Percentiles rank a stretch among this genome's conserved stretches.
Conservation (phyloP, 2,797 vertebrate species). For the Moxostoma hubbsi region DNA sequence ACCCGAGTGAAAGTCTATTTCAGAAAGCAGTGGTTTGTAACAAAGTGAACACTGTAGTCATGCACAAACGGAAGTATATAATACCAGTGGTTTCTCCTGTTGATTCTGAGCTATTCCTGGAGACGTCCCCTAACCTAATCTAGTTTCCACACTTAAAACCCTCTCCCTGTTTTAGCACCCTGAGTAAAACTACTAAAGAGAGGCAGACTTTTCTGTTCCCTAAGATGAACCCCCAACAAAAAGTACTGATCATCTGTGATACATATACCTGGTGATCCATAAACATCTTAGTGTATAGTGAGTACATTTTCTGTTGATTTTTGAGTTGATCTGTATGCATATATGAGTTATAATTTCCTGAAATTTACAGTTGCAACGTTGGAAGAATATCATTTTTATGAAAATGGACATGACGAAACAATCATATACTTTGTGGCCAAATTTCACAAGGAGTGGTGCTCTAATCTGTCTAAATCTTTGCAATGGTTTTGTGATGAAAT, state of each 20-base stretch:
- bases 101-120: conserved; percentile 58
- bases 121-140: conserved; percentile 46
- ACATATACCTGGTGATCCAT: conserved; percentile 63
- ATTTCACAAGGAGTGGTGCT: conserved; percentile 42
- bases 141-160: conserved; percentile 58
- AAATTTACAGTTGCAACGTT: conserved; percentile 63
- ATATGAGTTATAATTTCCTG: conserved; percentile 62
- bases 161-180: conserved; percentile 83
- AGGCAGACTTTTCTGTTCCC: conserved; percentile 74
- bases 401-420: conserved; percentile 39
- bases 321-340: conserved; percentile 33
- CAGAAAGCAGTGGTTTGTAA: conserved; percentile 29
- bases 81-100: conserved; percentile 39
- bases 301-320: conserved; percentile 49
- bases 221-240: conserved; percentile 72
- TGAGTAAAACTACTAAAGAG: conserved; percentile 84
- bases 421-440: conserved; percentile 1
- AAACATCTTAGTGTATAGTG: conserved; percentile 38
- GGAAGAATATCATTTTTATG: conserved; percentile 61
- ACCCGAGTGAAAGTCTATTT: conserved; percentile 24
- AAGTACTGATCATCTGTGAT: conserved; percentile 62
- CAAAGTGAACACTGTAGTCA: conserved; percentile 7
- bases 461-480: conserved; percentile 12
- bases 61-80: conserved; percentile 30
- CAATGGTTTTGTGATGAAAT: conserved; percentile 10